Evolutionary conservation across 2,797 vertebrate species (phyloP), one percentile per base, ranked within the genome.

Genomic region (Manis pentadactyla): DNA sequence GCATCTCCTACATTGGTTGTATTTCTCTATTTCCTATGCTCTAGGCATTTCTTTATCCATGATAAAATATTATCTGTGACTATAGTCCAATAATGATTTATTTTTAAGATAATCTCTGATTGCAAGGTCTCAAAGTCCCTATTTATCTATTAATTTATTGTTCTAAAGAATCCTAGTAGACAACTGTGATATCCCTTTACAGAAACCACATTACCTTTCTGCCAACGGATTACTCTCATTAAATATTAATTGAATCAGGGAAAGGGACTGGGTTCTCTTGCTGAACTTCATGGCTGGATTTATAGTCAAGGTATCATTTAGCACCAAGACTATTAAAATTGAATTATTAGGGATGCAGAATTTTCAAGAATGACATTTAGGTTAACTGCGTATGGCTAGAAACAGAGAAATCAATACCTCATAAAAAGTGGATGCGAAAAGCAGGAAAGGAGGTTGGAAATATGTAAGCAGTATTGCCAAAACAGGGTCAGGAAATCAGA

Each of bases 61-160:
- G 61, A 79, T 64, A 82, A 93, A 73, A n/a, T 81, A 21, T 82
- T 75, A 69, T 77, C 51, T 90, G 25, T 84, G 63, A 84, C 57
- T 31, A 31, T 29, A 39, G 42, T 29, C 12, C 34, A 34, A 27
- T 39, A 59, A 19, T 42, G 46, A 87, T 73, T 93, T 37, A 94
- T 25, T 31, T 66, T 66, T 83, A 83, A 57, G 68, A 42, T 64
- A 21, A 66, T 55, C 15, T 61, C 7, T 78, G 13, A 3, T 42
- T 71, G 23, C 51, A 69, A 85, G n/a, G 0, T 59, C 34, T 71
- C 49, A 42, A 61, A 9, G 3, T 90, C 19, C 53, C n/a, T 94
- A 77, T 53, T 68, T 11, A 27, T 51, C 27, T 75, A 51, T 61
- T 77, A 39, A 84, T 34, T 61, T 85, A 85, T 34, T 1, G 21